Base-by-base conservation (phyloP, 2,113 vertebrate species). In the Ictalurus punctatus region DNA sequence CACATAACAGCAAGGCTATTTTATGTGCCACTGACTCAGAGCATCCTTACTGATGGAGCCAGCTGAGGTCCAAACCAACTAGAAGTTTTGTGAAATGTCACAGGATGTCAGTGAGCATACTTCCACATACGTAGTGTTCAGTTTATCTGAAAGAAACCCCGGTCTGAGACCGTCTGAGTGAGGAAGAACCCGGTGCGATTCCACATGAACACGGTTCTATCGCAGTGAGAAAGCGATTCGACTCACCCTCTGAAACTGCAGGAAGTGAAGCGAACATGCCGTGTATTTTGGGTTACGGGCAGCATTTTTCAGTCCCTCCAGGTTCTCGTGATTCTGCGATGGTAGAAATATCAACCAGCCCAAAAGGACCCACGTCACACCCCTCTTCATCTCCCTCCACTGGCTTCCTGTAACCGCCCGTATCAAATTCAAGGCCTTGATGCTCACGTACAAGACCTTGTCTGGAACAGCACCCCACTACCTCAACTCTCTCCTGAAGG, bases 11-110 rank as follows among this genome's bases (percentile, higher is more conserved):
- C 52, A 73, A n/a, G 67, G 37, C 37, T 44, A 76, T 76, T 84
- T 37, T 44, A 27, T 74, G 85, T 89, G 59, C 83, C 86, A 81
- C 74, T 63, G 40, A n/a, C 56, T 63, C 69, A 48, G 56, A 83
- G 83, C 58, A 65, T 85, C 74, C 74, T 34, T 73, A 58, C 3
- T 34, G 59, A 73, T 69, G 37, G 54, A 34, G 13, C 54, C 74
- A 61, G 58, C 78, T 44, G 40, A 74, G 69, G 54, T 74, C 74
- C 40, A 48, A 44, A 21, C 17, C 71, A 44, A 23, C 71, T 23
- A 40, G 74, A 6, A 52, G 74, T 52, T 78, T 78, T 78, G 37
- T 52, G 10, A 78, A 78, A 78, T 78, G 44, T 63, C 73, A 48
- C 69, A 76, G 14, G 74, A 78, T 5, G 40, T 76, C 73, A 76